These are phyloP conservation scores for Acanthiza pusilla DNA, from an alignment of 2,797 vertebrate genomes.

Conservation along the genomic window DNA sequence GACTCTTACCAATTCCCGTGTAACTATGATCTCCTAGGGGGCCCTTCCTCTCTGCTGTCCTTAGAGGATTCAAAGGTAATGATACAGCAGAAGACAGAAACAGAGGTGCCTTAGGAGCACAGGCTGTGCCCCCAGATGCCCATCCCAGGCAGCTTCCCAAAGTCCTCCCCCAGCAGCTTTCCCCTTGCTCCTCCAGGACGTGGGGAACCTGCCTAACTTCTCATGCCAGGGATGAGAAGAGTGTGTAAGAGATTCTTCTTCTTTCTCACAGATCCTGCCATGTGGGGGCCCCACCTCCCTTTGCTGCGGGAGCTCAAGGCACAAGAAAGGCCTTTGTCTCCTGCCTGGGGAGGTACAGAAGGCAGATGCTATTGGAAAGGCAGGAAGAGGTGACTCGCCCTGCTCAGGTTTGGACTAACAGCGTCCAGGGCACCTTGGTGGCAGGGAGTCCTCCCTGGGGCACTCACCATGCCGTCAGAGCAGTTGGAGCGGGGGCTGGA, in stretches of 20 bases:
- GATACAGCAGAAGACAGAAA: not conserved
- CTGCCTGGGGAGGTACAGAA: not conserved
- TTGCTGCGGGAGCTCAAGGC: not conserved
- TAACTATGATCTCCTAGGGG: not conserved
- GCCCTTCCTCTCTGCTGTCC: not conserved
- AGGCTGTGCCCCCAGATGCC: not conserved
- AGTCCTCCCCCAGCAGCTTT: not conserved
- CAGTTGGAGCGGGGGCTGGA: slow-evolving; percentile 97
- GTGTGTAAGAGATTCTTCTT: not conserved
- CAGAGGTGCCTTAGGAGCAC: not conserved
- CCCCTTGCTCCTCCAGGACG: not conserved
- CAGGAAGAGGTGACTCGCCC: not conserved
- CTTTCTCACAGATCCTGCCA: not conserved
- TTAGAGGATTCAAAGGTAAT: not conserved
- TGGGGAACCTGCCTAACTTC: not conserved
- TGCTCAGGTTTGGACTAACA: not conserved
- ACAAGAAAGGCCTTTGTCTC: not conserved
- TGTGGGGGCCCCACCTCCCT: not conserved
- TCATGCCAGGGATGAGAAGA: not conserved
- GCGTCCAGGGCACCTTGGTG: not conserved
- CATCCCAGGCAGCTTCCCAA: not conserved
- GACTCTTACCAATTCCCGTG: not conserved
- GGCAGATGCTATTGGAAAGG: not conserved
- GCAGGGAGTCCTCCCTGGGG: not conserved
- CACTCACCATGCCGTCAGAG: slow-evolving; percentile 96